Evolutionary conservation across 2,888 invertebrate genomes (phyloP), one percentile per base, ranked within the genome.

Genomic region (Xiphydria camelus): DNA sequence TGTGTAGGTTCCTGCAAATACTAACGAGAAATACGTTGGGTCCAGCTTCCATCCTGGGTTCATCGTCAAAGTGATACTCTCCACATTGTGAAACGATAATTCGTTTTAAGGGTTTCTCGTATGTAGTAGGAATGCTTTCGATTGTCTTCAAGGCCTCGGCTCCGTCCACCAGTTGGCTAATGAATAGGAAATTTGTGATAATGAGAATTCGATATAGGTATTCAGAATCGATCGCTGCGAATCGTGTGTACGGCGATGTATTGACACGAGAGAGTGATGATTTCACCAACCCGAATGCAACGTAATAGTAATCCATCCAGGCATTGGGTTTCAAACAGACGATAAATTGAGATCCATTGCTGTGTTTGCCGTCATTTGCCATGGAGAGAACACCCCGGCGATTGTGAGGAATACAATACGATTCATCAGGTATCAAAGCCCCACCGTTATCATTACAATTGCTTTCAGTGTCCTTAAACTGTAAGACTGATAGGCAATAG

Each of bases 251-350:
- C n/a, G n/a, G n/a, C n/a, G n/a, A n/a, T n/a, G n/a, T n/a, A n/a
- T 23, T n/a, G 23, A 38, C 12, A 10, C 17, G 18, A 4, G 4
- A 12, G 4, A 29, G 15, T n/a, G 10, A 12, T 29, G 6, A 18
- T n/a, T n/a, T n/a, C 26, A 44, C 61, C 62, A 67, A 83, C 82
- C 84, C 89, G 66, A 89, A 88, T 2, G 87, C 88, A 4, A 89
- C 88, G 64, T 85, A 87, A 74, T 80, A 83, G 46, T 78, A 76
- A 56, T 83, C 80, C 87, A 89, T 87, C 88, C 88, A 89, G 3
- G 79, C 75, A 3, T 83, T 79, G 3, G 85, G 81, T 70, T 84
- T 82, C 10, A 88, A 75, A 9, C 84, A 78, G 10, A 89, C 78
- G 63, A 83, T 83, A 68, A 88, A 88, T 72, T 88, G 87, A 1